Base-by-base conservation (phyloP, 2,797 vertebrate genomes). In the Erethizon dorsatum region DNA sequence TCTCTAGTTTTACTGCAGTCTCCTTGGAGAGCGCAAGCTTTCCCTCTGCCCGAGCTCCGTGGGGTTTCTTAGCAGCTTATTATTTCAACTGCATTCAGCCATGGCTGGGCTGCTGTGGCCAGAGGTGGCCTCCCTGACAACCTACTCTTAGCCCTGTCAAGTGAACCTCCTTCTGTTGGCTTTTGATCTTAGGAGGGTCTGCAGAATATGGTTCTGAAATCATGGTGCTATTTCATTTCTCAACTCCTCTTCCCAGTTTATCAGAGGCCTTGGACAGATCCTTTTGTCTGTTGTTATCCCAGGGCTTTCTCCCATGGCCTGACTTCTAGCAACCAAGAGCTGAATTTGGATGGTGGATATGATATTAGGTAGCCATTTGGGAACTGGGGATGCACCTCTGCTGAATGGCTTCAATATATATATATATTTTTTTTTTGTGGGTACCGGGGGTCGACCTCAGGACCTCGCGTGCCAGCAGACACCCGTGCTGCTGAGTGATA, bases 211-310 rank as follows among this genome's bases (percentile, higher is more conserved):
- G 83, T n/a, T 67, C 83, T 77, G 77, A 86, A 37, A 85, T 83
- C 69, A 37, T 2, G 0, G 2, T 13, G 24, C 18, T 45, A 18
- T 28, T 57, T 45, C 5, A 41, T 59, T 89, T 88, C 95, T 85
- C 47, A 56, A 90, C 22, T 65, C 92, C 20, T 88, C 90, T 67
- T 83, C 50, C 17, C 10, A 5, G 50, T 92, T 95, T 86, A 54
- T 83, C 56, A 78, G 5, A 65, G 85, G 83, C 17, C 69, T 71
- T 22, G 0, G 5, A 5, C 6, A 28, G 2, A 9, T 65, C 11
- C 37, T 82, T 93, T 75, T 33, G 37, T 67, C 41, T 71, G 45
- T 50, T 86, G n/a, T 90, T 15, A 63, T 6, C 47, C 52, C 50
- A 86, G 71, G 33, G 1, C 15, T 86, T 89, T 95, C 57, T 95